Base-by-base conservation (phyloP, 2,888 invertebrate species). In the Ptycholaimellus sp. region DNA sequence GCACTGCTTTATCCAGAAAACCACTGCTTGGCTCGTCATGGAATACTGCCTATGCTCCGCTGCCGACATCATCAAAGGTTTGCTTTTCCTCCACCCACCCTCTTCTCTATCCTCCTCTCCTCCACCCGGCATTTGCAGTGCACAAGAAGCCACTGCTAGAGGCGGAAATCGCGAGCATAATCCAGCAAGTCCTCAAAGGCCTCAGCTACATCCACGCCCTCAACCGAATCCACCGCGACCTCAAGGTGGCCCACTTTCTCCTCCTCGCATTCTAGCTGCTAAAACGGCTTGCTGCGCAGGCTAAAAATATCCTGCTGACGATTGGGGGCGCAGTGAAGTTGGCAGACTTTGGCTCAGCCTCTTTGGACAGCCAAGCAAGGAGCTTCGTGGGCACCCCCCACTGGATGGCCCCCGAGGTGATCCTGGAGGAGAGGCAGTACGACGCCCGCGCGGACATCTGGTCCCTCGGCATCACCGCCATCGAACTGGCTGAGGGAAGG, bases 361-460 rank as follows among this genome's bases (percentile, higher is more conserved):
- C 87, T 43, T 76, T 90, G 53, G 76, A 77, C 58, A 87, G 83
- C 59, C 96, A 96, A 7, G 96, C 96, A 17, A 93, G 96, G 62
- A 90, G 87, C 53, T 99, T 96, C 63, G 93, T 99, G 28, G 96
- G 96, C 13, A 93, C 93, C 20, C 87, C 87, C 0, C 87, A 83
- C 57, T 87, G 85, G 82, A 90, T 90, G 87, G 90, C 96, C 18
- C 96, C 96, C 0, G 96, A 96, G n/a, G n/a, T n/a, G n/a, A n/a
- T n/a, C n/a, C n/a, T n/a, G 96, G 96, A 99, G 57, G 93, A 96
- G 60, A 96, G 93, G 1, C 87, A 93, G 66, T 96, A 99, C 59
- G 90, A 93, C 64, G 85, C 85, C 33, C 87, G 90, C 69, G 90
- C 90, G 44, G 96, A 96, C 62, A 83, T 99, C 42, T 96, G 96